Conservation (phyloP, 2,888 invertebrate genomes). For the Archaeoteleia sp. region DNA sequence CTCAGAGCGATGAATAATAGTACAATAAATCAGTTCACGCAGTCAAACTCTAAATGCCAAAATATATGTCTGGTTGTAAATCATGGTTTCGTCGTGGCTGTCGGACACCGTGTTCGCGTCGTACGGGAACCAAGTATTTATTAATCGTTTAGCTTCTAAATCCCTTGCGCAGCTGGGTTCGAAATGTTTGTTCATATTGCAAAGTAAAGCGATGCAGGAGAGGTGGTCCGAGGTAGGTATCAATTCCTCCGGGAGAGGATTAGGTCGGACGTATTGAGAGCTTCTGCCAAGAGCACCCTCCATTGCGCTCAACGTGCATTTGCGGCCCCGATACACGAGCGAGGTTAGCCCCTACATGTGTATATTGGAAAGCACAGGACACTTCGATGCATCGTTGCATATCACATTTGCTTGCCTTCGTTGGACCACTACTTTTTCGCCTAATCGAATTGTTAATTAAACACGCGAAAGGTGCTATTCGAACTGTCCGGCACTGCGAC, state of each 20-base stretch:
- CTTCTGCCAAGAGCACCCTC: constrained; percentile 61
- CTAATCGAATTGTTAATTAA: constrained; percentile 29
- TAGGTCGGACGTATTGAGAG: constrained; percentile 70
- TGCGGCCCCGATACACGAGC: constrained; percentile 10
- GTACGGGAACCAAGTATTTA: constrained; percentile 62
- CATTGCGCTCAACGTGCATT: constrained; percentile 42
- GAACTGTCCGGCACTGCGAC: background rate
- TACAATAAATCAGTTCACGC: constrained; percentile 58
- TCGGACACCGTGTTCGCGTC: constrained; percentile 51
- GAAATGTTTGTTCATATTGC: constrained; percentile 69
- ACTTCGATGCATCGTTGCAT: constrained; percentile 27
- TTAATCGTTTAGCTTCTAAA: constrained; percentile 72
- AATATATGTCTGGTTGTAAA: constrained; percentile 61
- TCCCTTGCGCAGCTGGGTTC: constrained; percentile 70
- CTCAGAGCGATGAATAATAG: constrained; percentile 45
- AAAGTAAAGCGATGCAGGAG: constrained; percentile 60
- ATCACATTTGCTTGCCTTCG: constrained; percentile 19
- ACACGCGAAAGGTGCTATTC: constrained; percentile 7
- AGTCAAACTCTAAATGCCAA: constrained; percentile 62
- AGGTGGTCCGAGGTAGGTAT: constrained; percentile 45
- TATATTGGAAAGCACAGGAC: constrained; percentile 35
- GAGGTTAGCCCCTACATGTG: constrained; percentile 18
- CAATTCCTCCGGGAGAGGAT: constrained; percentile 66
- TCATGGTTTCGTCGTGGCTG: constrained; percentile 56
- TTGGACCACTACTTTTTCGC: constrained; percentile 38